A percentile compares a stretch with the other conserved stretches of the same genome.
Evolutionary conservation across 2,888 invertebrate genomes (phyloP).

Genomic region (Ectropis crepuscularia): DNA sequence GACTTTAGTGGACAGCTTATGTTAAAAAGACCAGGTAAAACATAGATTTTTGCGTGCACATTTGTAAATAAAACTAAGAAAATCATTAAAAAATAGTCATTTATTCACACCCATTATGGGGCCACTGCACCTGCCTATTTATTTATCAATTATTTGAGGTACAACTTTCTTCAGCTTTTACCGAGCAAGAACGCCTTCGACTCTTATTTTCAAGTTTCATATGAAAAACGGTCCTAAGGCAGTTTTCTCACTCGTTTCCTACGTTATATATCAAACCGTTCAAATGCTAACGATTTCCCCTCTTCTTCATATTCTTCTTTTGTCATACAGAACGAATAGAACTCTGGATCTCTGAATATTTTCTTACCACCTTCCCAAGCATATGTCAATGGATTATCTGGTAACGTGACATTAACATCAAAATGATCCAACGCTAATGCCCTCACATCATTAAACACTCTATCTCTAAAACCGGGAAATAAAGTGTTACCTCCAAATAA

Average conservation of each 20-base stretch:
- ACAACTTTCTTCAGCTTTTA: constrained; percentile 18
- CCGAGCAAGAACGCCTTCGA: constrained; percentile 54
- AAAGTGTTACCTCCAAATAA: constrained; percentile 92
- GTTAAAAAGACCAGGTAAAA: no score
- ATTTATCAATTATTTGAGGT: constrained; percentile 43
- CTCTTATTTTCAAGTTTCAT: no score
- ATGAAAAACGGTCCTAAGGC: constrained; percentile 45
- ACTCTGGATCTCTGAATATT: constrained; percentile 89
- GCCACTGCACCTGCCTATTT: constrained; percentile 12
- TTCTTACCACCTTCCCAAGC: constrained; percentile 95
- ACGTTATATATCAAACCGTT: constrained; percentile 83
- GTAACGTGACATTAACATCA: constrained; percentile 87
- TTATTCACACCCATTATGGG: no score
- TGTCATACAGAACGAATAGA: constrained; percentile 89
- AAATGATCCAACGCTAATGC: constrained; percentile 91
- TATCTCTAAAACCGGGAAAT: constrained; percentile 93
- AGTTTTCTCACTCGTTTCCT: constrained; percentile 72
- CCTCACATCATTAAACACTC: constrained; percentile 87
- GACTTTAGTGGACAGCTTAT: no score
- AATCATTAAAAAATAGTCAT: no score
- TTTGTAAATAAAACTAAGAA: no score
- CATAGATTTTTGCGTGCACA: no score
- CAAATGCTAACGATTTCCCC: constrained; percentile 86
- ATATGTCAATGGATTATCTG: constrained; percentile 90
- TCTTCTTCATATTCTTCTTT: constrained; percentile 96